Base-by-base conservation (phyloP, 1,140 invertebrate genomes). In the Onthophagus taurus region DNA sequence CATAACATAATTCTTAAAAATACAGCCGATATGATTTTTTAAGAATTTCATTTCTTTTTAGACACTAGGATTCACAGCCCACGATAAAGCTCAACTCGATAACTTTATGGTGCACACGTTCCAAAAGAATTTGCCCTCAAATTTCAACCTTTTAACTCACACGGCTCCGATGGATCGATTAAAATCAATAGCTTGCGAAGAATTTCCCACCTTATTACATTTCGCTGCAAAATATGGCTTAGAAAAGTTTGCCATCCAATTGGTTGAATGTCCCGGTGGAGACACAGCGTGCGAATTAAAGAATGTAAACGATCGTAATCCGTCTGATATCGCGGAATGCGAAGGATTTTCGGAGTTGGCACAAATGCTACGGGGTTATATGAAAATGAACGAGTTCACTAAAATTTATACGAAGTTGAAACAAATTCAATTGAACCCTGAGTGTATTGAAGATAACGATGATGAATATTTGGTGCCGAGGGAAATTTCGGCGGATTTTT, bases 181-280 rank as follows among this genome's bases (percentile, higher is more conserved):
- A 31, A 7, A 33, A 6, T 8, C 31, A 33, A 13, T 8, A 41
- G 38, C 21, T 20, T 41, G 23, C 4, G 85, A 89, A 60, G 85
- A 90, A 57, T 83, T 85, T 57, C 89, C 89, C 1, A 92, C 88
- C 0, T 61, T 92, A 16, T 67, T 94, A 5, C 89, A 94, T 59
- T 93, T 91, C 63, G 82, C 88, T 1, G 86, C 87, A 1, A 76
- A 80, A 38, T 89, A 86, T 61, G 89, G 89, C 0, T 66, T 93
- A 35, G 83, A 88, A 59, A 80, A 85, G 47, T 68, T 92, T 5
- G 80, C 82, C 23, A 83, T 84, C 72, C 80, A 82, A 55, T 63
- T 94, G 18, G 62, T 93, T 47, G 86, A 92, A 49, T 87, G 83
- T 60, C 85, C 87, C 0, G 86, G 85, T 1, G 83, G 85, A 4